Base-by-base conservation (phyloP, 2,888 invertebrate genomes). In the Pollenia amentaria region DNA sequence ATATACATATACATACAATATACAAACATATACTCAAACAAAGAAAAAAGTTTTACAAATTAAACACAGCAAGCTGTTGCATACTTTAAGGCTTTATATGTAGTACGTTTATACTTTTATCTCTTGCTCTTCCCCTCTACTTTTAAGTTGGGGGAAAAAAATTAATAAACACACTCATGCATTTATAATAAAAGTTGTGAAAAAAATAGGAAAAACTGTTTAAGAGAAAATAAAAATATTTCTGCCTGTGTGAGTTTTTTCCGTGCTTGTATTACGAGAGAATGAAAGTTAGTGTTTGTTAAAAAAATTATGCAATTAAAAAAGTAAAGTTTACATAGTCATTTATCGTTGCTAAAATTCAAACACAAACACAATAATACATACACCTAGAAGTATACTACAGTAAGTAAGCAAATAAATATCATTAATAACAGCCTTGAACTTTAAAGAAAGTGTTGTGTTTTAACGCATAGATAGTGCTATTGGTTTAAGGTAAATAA, bases 21-120 rank as follows among this genome's bases (percentile, higher is more conserved):
- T 62, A 69, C 11, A 73, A 6, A 29, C 29, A 29, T 29, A 29
- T 21, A 21, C 21, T 29, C 1, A 38, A 44, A 14, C 14, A 67
- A 57, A 46, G 29, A 14, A 29, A 48, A 55, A 18, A 55, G 9
- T 57, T 65, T 70, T 42, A 12, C 44, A 70, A 82, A 60, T 51
- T 83, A 64, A 69, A 83, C 51, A 69, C 29, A 53, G 44, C 77
- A 64, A 86, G 51, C 83, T 86, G 86, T 86, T 86, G 86, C 86
- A 82, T 85, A 85, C 85, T 67, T 77, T 75, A 51, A 69, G 85
- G 77, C 21, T 18, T 57, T 29, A 14, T 46, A 42, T 14, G 12
- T 29, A 6, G 21, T 16, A 16, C 42, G 51, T 64, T 79, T 79
- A 29, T 21, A 16, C 40, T 64, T 60, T 55, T 40, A 2, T 46